Evolutionary conservation across 92 coral and sea anemone species (phyloP).

Genomic region (Galaxea fascicularis): DNA sequence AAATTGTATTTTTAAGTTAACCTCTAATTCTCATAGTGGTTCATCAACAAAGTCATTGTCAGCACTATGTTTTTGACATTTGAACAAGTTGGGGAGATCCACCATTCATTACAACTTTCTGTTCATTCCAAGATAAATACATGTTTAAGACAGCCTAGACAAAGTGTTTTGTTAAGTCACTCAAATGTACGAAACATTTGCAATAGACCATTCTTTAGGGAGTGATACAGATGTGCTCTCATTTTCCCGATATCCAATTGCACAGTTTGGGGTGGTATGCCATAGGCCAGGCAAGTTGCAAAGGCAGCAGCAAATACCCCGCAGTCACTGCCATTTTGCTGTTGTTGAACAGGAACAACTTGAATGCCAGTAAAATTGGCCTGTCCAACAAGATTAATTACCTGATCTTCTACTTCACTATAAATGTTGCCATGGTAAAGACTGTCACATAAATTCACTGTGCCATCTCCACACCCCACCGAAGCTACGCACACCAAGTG

Average conservation of each 20-base stretch:
- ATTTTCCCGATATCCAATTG: conserved; percentile 49
- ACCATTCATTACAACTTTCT: conserved; percentile 29
- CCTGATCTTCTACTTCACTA: conserved; percentile 48
- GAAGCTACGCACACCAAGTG: conserved; percentile 14
- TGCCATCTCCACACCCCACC: conserved; percentile 48
- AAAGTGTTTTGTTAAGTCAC: conserved; percentile 11
- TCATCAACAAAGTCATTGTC: conserved; percentile 26
- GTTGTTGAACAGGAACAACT: conserved; percentile 66
- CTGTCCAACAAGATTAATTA: conserved; percentile 40
- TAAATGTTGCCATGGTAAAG: conserved; percentile 41
- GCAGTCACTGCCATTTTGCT: conserved; percentile 61
- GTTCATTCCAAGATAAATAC: conserved; percentile 38
- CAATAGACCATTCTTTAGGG: conserved; percentile 35
- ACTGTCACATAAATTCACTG: conserved; percentile 59
- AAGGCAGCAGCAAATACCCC: conserved; percentile 57
- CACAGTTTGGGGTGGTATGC: conserved; percentile 49
- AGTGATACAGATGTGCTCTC: conserved; percentile 52
- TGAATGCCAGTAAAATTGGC: conserved; percentile 46
- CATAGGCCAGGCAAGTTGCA: conserved; percentile 54
- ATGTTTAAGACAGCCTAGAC: conserved; percentile 22
- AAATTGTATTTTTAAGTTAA: conserved; percentile 13
- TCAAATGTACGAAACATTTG: conserved; percentile 31
- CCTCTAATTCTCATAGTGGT: conserved; percentile 27
- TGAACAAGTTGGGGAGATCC: conserved; percentile 12
- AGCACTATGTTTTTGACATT: conserved; percentile 25